Conservation (phyloP, 2,797 vertebrate genomes). For the Coccyzus lansbergi region DNA sequence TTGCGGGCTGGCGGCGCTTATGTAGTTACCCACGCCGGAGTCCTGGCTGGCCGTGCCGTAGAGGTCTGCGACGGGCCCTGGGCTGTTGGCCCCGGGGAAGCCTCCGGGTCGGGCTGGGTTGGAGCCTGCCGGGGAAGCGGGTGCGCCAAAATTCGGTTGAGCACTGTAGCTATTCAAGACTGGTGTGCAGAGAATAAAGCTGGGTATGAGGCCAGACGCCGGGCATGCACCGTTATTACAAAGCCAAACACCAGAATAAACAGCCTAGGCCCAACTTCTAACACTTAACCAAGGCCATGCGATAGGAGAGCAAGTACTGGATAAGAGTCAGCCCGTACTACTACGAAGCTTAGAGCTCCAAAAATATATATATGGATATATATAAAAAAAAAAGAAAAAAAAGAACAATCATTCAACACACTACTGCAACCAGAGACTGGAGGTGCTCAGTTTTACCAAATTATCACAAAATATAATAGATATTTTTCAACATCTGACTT, state of each 20-base stretch:
- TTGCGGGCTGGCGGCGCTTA: slow-evolving; percentile 94
- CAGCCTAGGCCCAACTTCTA: slow-evolving; percentile 84
- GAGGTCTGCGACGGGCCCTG: slow-evolving; percentile 95
- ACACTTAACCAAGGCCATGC: slow-evolving; percentile 92
- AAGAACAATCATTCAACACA: slow-evolving; percentile 80
- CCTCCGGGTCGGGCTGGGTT: slow-evolving; percentile 94
- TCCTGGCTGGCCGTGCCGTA: slow-evolving; percentile 96
- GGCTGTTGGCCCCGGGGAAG: slow-evolving; percentile 96
- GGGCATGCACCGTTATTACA: slow-evolving; percentile 84
- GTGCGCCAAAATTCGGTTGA: slow-evolving; percentile 91
- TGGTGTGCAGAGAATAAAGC: slow-evolving; percentile 92
- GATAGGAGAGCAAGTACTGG: slow-evolving; percentile 87
- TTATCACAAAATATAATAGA: slow-evolving; percentile 80
- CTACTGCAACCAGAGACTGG: slow-evolving; percentile 78
- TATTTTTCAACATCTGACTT: slow-evolving; percentile 79
- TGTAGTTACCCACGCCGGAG: slow-evolving; percentile 92
- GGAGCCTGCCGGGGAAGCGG: slow-evolving; percentile 93
- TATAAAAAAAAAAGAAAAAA: slow-evolving; percentile 70
- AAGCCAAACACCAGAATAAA: slow-evolving; percentile 83
- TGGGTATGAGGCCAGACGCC: slow-evolving; percentile 85
- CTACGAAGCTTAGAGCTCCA: slow-evolving; percentile 84
- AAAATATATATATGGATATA: slow-evolving; percentile 78
- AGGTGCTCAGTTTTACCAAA: slow-evolving; percentile 78
- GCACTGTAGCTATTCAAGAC: slow-evolving; percentile 93
- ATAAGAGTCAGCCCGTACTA: slow-evolving; percentile 88